A percentile compares a stretch with the other conserved stretches of the same genome.
phyloP scores from a whole-genome alignment of 1,140 invertebrate species.

The Pristionchus pacificus region DNA sequence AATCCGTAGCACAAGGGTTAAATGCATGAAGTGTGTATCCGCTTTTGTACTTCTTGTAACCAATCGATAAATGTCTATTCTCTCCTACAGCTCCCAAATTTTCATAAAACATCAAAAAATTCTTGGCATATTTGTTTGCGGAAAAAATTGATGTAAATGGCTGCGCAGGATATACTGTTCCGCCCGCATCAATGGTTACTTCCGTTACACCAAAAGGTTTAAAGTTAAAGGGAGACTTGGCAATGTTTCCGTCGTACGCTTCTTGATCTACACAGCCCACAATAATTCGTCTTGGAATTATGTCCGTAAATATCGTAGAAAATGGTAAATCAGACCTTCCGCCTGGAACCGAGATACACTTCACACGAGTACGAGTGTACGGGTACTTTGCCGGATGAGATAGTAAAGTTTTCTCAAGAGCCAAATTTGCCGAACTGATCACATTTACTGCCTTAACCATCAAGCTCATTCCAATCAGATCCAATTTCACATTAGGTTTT shows the following conservation, averaged over 20 bases:
- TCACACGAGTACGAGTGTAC: background rate
- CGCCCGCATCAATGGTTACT: slow-evolving; percentile 1
- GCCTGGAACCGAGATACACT: background rate
- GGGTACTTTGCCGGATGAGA: slow-evolving; percentile 1
- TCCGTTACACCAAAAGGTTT: background rate
- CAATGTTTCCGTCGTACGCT: background rate
- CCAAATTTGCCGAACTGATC: slow-evolving; percentile 1
- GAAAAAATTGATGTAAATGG: background rate
- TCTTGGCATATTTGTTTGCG: background rate
- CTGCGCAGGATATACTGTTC: background rate
- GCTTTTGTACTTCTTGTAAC: background rate
- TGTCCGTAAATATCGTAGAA: slow-evolving; percentile 2
- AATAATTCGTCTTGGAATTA: slow-evolving; percentile 6
- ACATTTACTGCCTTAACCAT: background rate
- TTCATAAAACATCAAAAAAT: background rate
- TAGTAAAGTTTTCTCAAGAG: background rate
- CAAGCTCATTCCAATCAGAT: background rate
- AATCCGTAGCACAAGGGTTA: background rate
- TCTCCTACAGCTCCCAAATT: background rate
- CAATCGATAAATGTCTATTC: background rate
- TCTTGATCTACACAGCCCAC: background rate
- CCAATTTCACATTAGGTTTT: background rate
- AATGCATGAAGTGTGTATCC: background rate
- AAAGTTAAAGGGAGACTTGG: background rate
- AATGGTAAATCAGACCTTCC: slow-evolving; percentile 5